Evolutionary conservation across 2,113 vertebrate genomes (phyloP).

Genomic region (Perca flavescens): DNA sequence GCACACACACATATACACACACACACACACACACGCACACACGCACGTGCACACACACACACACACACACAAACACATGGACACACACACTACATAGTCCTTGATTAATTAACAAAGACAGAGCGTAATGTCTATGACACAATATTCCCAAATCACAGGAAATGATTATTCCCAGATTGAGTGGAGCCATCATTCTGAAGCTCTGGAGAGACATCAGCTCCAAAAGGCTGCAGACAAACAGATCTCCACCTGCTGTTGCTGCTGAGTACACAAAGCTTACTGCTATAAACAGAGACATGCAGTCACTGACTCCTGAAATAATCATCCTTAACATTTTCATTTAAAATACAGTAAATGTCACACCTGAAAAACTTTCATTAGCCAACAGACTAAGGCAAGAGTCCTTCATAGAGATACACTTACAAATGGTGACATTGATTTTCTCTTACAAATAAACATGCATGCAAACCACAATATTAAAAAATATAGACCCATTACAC

Average conservation of each 20-base stretch:
- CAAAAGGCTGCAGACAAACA: constrained; percentile 61
- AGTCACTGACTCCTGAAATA: constrained; percentile 4
- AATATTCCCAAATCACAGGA: constrained; percentile 64
- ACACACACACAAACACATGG: not conserved
- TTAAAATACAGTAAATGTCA: not conserved
- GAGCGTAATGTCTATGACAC: constrained; percentile 62
- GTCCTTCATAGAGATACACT: not conserved
- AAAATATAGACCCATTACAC: not conserved
- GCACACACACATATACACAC: not conserved
- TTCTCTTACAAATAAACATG: not conserved
- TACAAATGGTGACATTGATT: not conserved
- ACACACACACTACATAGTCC: not conserved
- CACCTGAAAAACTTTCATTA: not conserved
- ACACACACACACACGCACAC: not conserved
- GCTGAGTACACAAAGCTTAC: constrained; percentile 45
- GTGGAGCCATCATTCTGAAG: constrained; percentile 60
- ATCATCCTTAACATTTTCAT: not conserved
- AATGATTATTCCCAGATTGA: constrained; percentile 73
- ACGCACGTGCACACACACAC: not conserved
- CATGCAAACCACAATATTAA: not conserved
- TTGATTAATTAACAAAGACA: constrained; percentile 65
- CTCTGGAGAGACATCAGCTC: constrained; percentile 63
- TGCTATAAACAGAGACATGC: constrained; percentile 25
- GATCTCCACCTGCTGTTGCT: constrained; percentile 72
- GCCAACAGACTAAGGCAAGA: not conserved